Percentiles rank a stretch among this genome's conserved stretches.
phyloP scores from a whole-genome alignment of 2,113 vertebrate species.

The Aramus guarauna region DNA sequence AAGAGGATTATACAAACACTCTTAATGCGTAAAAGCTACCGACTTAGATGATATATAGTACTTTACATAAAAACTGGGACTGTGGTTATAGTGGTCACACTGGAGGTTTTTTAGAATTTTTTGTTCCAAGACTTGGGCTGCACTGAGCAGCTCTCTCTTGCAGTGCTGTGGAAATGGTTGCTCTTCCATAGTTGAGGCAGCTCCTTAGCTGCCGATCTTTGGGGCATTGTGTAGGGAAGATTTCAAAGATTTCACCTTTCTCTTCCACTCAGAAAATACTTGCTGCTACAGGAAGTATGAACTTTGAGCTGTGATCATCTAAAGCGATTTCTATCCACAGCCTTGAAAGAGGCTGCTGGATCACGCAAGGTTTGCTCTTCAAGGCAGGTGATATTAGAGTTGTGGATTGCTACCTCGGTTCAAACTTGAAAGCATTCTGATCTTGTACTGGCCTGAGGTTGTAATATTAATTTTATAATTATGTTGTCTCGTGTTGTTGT shows the following conservation, averaged over 20 bases:
- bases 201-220: background rate
- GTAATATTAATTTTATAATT: background rate
- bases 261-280: background rate
- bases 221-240: background rate
- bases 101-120: background rate
- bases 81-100: background rate
- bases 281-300: background rate
- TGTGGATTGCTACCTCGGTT: background rate
- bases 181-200: background rate
- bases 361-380: background rate
- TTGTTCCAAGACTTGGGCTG: background rate
- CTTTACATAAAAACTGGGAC: background rate
- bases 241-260: background rate
- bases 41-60: rapidly evolving
- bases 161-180: background rate
- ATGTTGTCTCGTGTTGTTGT: background rate
- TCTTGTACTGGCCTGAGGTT: background rate
- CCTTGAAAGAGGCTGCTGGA: background rate
- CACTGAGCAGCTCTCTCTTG: background rate
- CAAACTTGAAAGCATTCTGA: background rate
- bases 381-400: background rate
- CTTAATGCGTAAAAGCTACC: background rate
- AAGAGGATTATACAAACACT: background rate
- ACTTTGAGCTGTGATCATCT: background rate
- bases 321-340: background rate